phyloP scores from a whole-genome alignment of 2,797 vertebrate species.

The Sebastes dallii region DNA sequence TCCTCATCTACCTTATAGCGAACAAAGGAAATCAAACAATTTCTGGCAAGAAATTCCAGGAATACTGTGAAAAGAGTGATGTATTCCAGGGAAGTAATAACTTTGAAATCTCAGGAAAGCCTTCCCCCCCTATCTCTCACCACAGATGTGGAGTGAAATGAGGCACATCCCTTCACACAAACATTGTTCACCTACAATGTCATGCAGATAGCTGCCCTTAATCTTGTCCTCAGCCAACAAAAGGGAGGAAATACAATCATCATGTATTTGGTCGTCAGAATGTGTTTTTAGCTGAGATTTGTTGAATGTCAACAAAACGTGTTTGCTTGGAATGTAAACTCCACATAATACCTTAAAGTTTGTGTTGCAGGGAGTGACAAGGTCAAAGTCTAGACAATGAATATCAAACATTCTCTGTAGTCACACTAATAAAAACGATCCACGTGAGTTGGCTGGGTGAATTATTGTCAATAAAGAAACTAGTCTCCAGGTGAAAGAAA shows the following conservation, averaged over 20 bases:
- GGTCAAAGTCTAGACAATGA: neutral
- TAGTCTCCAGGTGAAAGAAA: neutral
- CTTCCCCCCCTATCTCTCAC: neutral
- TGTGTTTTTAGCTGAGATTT: neutral
- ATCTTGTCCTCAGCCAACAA: neutral
- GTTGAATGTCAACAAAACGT: neutral
- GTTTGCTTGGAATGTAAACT: neutral
- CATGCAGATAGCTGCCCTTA: neutral
- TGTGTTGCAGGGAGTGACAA: neutral
- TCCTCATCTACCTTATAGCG: no score
- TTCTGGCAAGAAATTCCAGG: no score
- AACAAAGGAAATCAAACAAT: no score
- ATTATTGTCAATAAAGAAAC: slow-evolving; percentile 10
- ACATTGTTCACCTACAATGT: neutral
- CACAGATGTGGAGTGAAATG: neutral
- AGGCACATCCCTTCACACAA: neutral
- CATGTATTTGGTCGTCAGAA: neutral
- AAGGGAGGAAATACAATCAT: neutral
- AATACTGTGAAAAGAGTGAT: neutral
- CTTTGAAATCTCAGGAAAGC: neutral
- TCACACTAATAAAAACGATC: neutral
- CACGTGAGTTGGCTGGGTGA: neutral
- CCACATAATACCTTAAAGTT: neutral
- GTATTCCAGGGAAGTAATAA: neutral
- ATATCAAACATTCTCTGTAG: neutral